Base-by-base conservation (phyloP, 2,888 invertebrate species). In the Dorcus parallelipipedus region DNA sequence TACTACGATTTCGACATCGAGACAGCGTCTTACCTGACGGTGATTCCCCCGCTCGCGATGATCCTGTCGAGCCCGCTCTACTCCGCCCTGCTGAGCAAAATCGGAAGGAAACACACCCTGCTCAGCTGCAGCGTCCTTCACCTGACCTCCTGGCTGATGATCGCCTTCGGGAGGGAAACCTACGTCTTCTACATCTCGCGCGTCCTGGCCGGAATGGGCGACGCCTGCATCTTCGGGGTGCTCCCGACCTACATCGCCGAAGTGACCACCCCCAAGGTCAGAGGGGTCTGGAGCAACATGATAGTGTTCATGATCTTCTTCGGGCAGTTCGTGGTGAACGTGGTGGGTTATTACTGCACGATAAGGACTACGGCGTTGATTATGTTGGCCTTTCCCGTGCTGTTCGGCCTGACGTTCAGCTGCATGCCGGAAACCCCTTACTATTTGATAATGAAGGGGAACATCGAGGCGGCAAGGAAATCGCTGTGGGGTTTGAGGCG, bases 361-460 rank as follows among this genome's bases (percentile, higher is more conserved):
- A 81, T 85, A 75, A 71, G 72, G 64, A 75, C 73, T 20, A 77
- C 84, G 61, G 84, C 84, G 55, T 78, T 78, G 55, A 80, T 85
- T 71, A 85, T 84, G 71, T 76, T 84, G 64, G 72, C 82, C 62
- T 77, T 86, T 54, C 84, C 86, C 9, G 73, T 85, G 39, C 65
- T 83, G 41, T 84, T 85, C 68, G 74, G 86, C 33, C 54, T 84
- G 14, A 76, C 81, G 14, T 83, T 87, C 72, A 33, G 50, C 3
- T 61, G 63, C 38, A 70, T 75, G 70, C 75, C 76, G 1, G 76
- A 76, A 64, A 69, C 71, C 3, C 76, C 76, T 1, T 76, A 76
- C 56, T 75, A 68, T 55, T 63, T 68, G 4, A 47, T 76, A 0
- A 73, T 73, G 69, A 69, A 69, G 54, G 61, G 65, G 2, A 58